Conservation (phyloP, 1,140 invertebrate genomes). For the Amyelois transitella region DNA sequence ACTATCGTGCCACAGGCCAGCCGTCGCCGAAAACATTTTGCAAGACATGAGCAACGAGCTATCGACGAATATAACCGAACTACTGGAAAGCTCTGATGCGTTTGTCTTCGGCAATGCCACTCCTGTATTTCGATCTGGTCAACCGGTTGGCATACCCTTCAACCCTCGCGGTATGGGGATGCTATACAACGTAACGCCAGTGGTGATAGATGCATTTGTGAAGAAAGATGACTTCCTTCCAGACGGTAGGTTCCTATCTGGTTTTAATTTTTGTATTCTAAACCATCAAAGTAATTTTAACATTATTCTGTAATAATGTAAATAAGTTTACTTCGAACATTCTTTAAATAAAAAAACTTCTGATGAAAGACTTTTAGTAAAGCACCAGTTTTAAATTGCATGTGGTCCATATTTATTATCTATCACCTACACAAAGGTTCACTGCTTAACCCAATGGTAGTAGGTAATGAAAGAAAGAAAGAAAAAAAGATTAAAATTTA, state of each 20-base stretch:
- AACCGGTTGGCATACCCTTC: background rate
- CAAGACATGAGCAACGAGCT: background rate
- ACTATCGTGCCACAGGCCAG: background rate
- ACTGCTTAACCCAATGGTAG: too few relatives aligned
- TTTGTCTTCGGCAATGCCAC: background rate
- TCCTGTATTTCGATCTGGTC: background rate
- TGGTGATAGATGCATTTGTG: background rate
- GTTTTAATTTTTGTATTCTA: too few relatives aligned
- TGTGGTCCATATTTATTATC: too few relatives aligned
- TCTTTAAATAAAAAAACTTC: too few relatives aligned
- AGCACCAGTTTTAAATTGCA: too few relatives aligned
- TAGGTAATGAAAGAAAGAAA: too few relatives aligned
- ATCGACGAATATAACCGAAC: background rate
- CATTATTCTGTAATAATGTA: too few relatives aligned
- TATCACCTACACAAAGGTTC: too few relatives aligned
- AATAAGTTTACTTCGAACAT: too few relatives aligned
- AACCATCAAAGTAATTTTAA: too few relatives aligned
- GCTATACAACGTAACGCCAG: background rate
- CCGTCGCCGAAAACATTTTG: background rate
- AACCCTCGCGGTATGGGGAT: background rate
- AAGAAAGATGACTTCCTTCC: background rate
- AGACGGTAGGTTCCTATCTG: background rate
- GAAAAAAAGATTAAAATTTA: too few relatives aligned
- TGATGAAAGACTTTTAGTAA: too few relatives aligned
- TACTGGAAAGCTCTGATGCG: background rate